Conservation (phyloP, 1,140 invertebrate genomes). For the Bombus pascuorum region DNA sequence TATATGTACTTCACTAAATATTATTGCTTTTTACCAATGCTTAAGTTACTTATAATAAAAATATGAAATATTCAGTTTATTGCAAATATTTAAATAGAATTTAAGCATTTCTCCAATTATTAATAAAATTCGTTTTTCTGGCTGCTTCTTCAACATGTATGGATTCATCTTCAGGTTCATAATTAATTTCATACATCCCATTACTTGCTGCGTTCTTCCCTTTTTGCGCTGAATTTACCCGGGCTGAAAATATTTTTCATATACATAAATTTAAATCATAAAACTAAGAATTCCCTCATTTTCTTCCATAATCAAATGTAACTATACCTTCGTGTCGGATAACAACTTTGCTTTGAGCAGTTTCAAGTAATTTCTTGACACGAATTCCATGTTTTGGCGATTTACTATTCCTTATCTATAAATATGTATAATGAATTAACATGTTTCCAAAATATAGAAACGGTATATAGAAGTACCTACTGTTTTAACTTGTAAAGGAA, state of each 20-base stretch:
- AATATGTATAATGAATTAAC: background rate
- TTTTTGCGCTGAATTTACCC: conserved; percentile 26
- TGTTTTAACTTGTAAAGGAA: conserved; percentile 23
- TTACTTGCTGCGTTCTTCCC: background rate
- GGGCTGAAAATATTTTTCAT: conserved; percentile 37
- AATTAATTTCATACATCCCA: conserved; percentile 39
- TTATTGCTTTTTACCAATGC: background rate
- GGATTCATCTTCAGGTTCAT: conserved; percentile 41
- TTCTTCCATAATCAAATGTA: background rate
- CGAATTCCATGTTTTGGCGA: conserved; percentile 17
- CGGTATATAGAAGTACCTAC: conserved; percentile 20
- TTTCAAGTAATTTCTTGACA: conserved; percentile 37
- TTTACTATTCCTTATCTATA: conserved; percentile 46
- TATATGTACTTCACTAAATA: conserved; percentile 11
- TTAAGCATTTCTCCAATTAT: conserved; percentile 4
- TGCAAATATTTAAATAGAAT: background rate
- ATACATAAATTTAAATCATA: background rate
- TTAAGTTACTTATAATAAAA: background rate
- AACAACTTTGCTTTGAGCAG: conserved; percentile 43
- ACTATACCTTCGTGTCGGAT: conserved; percentile 51
- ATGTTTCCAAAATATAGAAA: background rate
- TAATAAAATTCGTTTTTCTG: conserved; percentile 38
- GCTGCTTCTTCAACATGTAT: conserved; percentile 40
- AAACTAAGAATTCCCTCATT: background rate
- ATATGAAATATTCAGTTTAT: conserved; percentile 19